Evolutionary conservation across 2,113 vertebrate species (phyloP).

Genomic region (Andinoacara biseriatus): DNA sequence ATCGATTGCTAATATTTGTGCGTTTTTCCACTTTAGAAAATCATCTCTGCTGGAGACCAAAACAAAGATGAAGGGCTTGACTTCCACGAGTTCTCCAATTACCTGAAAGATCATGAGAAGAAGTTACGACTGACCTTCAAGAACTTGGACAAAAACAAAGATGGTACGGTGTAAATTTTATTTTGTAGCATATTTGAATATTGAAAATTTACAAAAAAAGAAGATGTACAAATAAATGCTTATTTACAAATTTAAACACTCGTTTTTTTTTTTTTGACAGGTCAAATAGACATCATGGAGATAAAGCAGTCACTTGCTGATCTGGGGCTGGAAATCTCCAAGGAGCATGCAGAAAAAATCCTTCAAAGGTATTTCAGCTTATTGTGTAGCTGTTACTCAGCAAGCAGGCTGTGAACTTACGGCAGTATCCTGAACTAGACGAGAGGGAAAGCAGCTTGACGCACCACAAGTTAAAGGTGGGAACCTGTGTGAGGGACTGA

Average conservation of each 20-base stretch:
- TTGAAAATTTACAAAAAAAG: fast-evolving
- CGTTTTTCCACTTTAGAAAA: constrained; percentile 82
- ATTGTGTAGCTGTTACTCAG: neutral
- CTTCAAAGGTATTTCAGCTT: constrained; percentile 84
- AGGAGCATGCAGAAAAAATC: constrained; percentile 89
- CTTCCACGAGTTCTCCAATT: constrained; percentile 90
- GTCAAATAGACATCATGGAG: constrained; percentile 88
- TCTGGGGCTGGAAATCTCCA: constrained; percentile 87
- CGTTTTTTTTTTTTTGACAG: constrained; percentile 70
- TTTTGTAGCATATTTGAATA: neutral
- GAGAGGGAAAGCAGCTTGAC: neutral
- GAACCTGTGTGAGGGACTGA: constrained; percentile 47
- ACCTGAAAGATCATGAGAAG: constrained; percentile 94
- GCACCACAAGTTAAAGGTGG: constrained; percentile 9
- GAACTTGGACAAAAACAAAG: constrained; percentile 94
- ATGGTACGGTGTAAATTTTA: constrained; percentile 76
- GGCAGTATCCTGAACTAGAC: neutral
- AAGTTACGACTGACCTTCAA: constrained; percentile 94
- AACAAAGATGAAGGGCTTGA: constrained; percentile 88
- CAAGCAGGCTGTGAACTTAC: neutral
- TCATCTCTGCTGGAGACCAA: constrained; percentile 86
- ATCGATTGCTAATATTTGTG: neutral
- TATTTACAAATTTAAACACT: neutral
- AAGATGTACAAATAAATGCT: neutral
- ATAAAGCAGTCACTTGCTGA: constrained; percentile 90